A percentile compares a stretch with the other conserved stretches of the same genome.
phyloP scores from a whole-genome alignment of 2,888 invertebrate genomes.

The Epistrophe eligans region DNA sequence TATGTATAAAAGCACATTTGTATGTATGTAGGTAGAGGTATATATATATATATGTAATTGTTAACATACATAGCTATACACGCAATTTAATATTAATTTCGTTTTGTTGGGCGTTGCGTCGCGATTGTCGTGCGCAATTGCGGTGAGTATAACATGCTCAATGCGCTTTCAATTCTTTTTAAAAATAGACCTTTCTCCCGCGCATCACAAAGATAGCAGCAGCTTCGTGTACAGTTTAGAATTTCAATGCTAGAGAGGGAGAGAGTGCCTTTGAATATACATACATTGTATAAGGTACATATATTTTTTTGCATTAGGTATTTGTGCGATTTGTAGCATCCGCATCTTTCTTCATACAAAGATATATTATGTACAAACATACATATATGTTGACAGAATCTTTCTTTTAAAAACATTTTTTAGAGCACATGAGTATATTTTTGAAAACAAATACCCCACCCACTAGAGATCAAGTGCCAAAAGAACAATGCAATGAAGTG shows the following conservation, averaged over 20 bases:
- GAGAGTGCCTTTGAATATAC: conserved; percentile 7
- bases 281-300: too few species aligned
- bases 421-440: conserved; percentile 30
- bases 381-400: neutral
- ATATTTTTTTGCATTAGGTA: neutral
- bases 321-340: neutral
- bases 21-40: neutral
- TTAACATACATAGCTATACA: neutral
- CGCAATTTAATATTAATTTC: conserved; percentile 58
- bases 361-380: neutral
- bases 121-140: conserved; percentile 54
- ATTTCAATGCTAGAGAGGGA: conserved; percentile 41
- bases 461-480: conserved; percentile 27
- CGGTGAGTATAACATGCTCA: conserved; percentile 39
- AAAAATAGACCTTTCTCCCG: conserved; percentile 69
- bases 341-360: neutral
- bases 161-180: conserved; percentile 54
- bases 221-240: conserved; percentile 33
- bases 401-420: conserved; percentile 27
- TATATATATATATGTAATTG: neutral
- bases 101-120: conserved; percentile 39
- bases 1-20: neutral
- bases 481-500: conserved; percentile 69
- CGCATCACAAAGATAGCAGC: conserved; percentile 15
- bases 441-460: conserved; percentile 48